Percentiles rank a stretch among this genome's conserved stretches.
Conservation (phyloP, 2,797 vertebrate genomes). For the Poecilia velifera region DNA sequence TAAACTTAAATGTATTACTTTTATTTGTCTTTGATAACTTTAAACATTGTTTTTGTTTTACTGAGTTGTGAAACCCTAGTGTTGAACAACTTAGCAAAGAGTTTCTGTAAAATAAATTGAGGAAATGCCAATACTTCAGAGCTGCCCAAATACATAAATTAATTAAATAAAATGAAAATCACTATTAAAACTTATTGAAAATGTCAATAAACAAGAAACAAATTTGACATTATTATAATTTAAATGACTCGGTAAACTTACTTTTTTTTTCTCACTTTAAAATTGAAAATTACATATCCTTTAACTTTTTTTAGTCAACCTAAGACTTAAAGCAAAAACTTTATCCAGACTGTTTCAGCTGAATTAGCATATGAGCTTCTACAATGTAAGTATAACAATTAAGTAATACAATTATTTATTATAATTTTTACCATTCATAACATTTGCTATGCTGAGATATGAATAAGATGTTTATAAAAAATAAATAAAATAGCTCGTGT, state of each 20-base stretch:
- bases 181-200: background rate
- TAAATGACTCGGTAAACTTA: background rate
- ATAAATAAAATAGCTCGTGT: conserved; percentile 42
- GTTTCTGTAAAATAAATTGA: background rate
- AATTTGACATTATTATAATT: background rate
- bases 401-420: background rate
- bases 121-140: background rate
- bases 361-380: background rate
- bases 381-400: background rate
- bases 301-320: background rate
- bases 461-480: background rate
- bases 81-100: background rate
- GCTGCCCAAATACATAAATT: background rate
- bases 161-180: background rate
- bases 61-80: background rate
- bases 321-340: background rate
- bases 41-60: background rate
- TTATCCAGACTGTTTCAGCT: background rate
- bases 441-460: background rate
- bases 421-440: background rate
- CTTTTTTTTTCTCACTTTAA: background rate
- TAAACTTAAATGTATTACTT: background rate
- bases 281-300: background rate
- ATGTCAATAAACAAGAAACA: background rate
- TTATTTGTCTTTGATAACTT: background rate